Conservation (phyloP, 2,113 vertebrate species). For the Eleginops maclovinus region DNA sequence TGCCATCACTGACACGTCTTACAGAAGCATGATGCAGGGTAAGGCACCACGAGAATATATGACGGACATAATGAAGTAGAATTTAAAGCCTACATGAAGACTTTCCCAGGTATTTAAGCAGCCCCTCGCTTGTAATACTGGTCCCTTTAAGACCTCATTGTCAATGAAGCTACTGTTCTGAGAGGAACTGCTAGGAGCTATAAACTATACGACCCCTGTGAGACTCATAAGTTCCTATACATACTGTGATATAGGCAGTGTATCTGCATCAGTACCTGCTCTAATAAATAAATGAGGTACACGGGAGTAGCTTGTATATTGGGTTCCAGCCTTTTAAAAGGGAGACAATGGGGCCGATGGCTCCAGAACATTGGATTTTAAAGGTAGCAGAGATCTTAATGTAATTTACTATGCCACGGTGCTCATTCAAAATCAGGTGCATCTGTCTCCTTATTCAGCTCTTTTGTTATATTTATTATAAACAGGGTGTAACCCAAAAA, state of each 20-base stretch:
- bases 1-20: constrained; percentile 97
- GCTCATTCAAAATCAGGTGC: too few relatives aligned
- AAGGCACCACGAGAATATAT: constrained; percentile 53
- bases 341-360: too few relatives aligned
- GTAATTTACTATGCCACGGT: too few relatives aligned
- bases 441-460: too few relatives aligned
- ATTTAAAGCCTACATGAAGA: background rate
- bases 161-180: constrained; percentile 9
- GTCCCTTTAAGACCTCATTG: background rate
- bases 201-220: background rate
- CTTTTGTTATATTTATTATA: too few relatives aligned
- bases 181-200: background rate
- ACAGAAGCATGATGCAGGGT: constrained; percentile 99
- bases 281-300: background rate
- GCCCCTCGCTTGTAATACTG: background rate
- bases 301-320: background rate
- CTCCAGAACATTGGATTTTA: background rate
- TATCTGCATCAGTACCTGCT: background rate
- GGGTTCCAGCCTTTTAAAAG: background rate
- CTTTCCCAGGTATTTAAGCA: background rate
- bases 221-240: background rate
- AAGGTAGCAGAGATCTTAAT: background rate
- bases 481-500: too few relatives aligned
- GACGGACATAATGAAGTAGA: background rate
- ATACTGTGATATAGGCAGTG: background rate